phyloP scores from a whole-genome alignment of 2,797 vertebrate genomes.

The Novumbra hubbsi region DNA sequence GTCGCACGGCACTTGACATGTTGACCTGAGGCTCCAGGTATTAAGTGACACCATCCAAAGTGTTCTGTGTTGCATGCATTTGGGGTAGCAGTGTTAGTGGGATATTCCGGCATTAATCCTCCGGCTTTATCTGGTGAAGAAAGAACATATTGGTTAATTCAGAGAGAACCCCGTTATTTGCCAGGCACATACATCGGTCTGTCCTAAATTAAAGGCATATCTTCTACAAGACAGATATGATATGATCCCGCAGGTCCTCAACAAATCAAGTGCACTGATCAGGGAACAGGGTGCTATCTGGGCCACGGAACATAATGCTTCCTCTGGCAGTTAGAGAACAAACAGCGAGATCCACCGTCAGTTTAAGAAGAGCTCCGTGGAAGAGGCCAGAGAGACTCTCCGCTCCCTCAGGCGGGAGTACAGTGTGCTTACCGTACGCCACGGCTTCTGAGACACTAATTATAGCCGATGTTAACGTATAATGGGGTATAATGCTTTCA shows the following conservation, averaged over 20 bases:
- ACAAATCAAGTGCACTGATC: background rate
- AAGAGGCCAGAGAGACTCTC: background rate
- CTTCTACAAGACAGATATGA: background rate
- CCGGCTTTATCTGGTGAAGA: too few species aligned
- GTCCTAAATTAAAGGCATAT: background rate
- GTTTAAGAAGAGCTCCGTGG: background rate
- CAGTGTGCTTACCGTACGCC: background rate
- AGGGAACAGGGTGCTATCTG: background rate
- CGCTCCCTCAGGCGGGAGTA: background rate
- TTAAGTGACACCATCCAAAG: too few species aligned
- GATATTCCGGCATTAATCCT: too few species aligned
- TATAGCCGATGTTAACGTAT: background rate
- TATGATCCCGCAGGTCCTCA: background rate
- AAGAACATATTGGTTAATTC: too few species aligned
- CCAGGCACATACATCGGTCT: background rate
- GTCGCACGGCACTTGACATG: too few species aligned
- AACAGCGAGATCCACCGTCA: background rate
- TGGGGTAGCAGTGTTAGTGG: too few species aligned
- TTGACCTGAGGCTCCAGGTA: too few species aligned
- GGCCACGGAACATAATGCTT: background rate
- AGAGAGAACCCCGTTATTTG: too few species aligned
- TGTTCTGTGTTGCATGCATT: too few species aligned
- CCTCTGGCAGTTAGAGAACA: background rate
- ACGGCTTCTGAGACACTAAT: background rate
- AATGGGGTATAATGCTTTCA: background rate